A percentile compares a stretch with the other conserved stretches of the same genome.
Conservation (phyloP, 2,888 invertebrate genomes). For the Iselma pallidipennis region DNA sequence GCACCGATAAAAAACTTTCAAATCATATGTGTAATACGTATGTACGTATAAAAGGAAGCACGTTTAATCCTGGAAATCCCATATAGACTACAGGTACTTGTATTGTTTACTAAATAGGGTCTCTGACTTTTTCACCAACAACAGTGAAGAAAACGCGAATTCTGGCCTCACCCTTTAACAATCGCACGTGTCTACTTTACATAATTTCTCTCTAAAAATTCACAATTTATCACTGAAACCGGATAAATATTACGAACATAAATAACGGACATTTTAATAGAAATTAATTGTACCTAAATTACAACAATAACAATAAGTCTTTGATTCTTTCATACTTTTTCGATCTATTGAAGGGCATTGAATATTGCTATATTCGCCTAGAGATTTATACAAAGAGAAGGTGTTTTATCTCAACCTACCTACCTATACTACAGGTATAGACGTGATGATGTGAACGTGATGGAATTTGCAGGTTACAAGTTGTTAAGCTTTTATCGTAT, state of each 20-base stretch:
- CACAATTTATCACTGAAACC: background rate
- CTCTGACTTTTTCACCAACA: conserved; percentile 15
- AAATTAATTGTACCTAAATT: too few species aligned
- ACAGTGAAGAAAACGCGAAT: background rate
- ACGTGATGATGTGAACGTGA: conserved; percentile 25
- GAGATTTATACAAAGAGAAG: background rate
- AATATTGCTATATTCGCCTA: background rate
- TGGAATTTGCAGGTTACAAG: conserved; percentile 27
- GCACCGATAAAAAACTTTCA: background rate
- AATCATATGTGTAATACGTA: too few species aligned
- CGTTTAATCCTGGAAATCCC: conserved; percentile 32
- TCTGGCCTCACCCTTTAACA: conserved; percentile 8
- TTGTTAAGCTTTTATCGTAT: conserved; percentile 16
- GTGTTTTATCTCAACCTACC: background rate
- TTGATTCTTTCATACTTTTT: too few species aligned
- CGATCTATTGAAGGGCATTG: background rate
- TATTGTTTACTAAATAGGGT: conserved; percentile 26
- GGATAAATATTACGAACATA: too few species aligned
- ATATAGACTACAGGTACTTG: conserved; percentile 19
- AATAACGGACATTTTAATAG: too few species aligned
- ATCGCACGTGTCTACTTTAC: conserved; percentile 11
- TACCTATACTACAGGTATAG: too few species aligned
- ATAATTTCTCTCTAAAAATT: conserved; percentile 6
- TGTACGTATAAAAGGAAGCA: conserved; percentile 24
- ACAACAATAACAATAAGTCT: background rate